These are phyloP conservation scores for Gymnoscopelus braueri DNA, from an alignment of 2,797 vertebrate species.

Conservation along the genomic window DNA sequence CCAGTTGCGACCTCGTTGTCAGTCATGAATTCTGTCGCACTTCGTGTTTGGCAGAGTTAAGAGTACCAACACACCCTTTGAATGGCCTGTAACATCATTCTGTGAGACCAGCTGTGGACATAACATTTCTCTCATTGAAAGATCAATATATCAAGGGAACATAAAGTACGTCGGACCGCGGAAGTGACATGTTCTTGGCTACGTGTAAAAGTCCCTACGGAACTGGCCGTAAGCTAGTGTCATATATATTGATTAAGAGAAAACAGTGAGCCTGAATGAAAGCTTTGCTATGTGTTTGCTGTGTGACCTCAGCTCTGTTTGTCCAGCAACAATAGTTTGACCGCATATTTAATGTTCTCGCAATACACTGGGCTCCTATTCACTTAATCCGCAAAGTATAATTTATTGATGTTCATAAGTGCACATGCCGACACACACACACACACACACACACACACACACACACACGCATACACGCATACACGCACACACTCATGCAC, in stretches of 20 bases:
- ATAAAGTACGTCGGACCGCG: slow-evolving; percentile 16
- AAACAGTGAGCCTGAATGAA: slow-evolving; percentile 36
- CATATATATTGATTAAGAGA: slow-evolving; percentile 46
- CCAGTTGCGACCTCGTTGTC: too few species aligned
- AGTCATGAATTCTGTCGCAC: slow-evolving; percentile 12
- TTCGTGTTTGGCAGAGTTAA: slow-evolving; percentile 32
- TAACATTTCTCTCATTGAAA: slow-evolving; percentile 18
- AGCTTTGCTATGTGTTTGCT: slow-evolving; percentile 51
- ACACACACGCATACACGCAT: neutral
- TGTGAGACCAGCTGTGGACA: slow-evolving; percentile 36
- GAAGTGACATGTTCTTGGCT: slow-evolving; percentile 53
- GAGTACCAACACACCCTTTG: slow-evolving; percentile 14
- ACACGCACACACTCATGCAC: neutral
- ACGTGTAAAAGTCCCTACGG: neutral
- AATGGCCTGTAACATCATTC: slow-evolving; percentile 15
- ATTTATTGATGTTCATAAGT: neutral
- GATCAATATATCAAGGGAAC: slow-evolving; percentile 33
- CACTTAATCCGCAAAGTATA: slow-evolving; percentile 24
- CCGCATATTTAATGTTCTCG: slow-evolving; percentile 52
- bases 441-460: neutral
- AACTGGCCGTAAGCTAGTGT: slow-evolving; percentile 9
- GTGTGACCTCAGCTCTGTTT: slow-evolving; percentile 56
- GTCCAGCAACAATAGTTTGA: slow-evolving; percentile 63
- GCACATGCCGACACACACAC: neutral
- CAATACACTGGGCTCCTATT: slow-evolving; percentile 37